Percentiles rank a stretch among this genome's conserved stretches.
Conservation (phyloP, 2,113 vertebrate genomes). For the Sinocyclocheilus anophthalmus region DNA sequence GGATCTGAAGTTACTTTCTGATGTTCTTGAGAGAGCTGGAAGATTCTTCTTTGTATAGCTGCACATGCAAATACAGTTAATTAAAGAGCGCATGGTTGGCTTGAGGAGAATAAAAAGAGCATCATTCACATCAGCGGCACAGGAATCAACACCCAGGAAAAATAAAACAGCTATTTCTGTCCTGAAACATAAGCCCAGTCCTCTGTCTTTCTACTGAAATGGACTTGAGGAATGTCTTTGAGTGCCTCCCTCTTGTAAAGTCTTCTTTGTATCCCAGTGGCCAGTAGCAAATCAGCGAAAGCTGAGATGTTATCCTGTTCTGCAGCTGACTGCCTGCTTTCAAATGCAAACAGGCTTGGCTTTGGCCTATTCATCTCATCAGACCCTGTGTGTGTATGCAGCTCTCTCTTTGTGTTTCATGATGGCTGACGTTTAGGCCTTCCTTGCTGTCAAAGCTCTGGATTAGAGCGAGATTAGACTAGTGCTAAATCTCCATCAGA, state of each 20-base stretch:
- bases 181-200: slow-evolving; percentile 19
- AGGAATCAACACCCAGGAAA: slow-evolving; percentile 33
- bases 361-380: slow-evolving; percentile 65
- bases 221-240: slow-evolving; percentile 70
- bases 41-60: not conserved
- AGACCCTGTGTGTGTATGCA: slow-evolving; percentile 68
- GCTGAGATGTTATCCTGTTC: slow-evolving; percentile 83
- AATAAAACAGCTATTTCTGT: slow-evolving; percentile 25
- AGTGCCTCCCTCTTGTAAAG: slow-evolving; percentile 75
- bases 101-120: slow-evolving; percentile 2
- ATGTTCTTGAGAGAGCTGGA: not conserved
- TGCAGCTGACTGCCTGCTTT: slow-evolving; percentile 85
- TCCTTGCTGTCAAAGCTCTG: slow-evolving; percentile 65
- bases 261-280: slow-evolving; percentile 66
- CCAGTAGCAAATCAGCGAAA: slow-evolving; percentile 74
- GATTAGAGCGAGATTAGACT: slow-evolving; percentile 78
- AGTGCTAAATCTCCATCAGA: slow-evolving; percentile 63
- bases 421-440: not conserved
- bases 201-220: slow-evolving; percentile 54
- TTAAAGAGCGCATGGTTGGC: not conserved
- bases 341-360: slow-evolving; percentile 80
- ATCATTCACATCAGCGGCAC: not conserved
- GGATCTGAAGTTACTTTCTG: not conserved
- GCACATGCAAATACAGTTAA: not conserved
- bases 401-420: not conserved